Percentiles rank a stretch among this genome's conserved stretches.
Evolutionary conservation across 2,888 invertebrate genomes (phyloP).

Genomic region (Heliconius sara): DNA sequence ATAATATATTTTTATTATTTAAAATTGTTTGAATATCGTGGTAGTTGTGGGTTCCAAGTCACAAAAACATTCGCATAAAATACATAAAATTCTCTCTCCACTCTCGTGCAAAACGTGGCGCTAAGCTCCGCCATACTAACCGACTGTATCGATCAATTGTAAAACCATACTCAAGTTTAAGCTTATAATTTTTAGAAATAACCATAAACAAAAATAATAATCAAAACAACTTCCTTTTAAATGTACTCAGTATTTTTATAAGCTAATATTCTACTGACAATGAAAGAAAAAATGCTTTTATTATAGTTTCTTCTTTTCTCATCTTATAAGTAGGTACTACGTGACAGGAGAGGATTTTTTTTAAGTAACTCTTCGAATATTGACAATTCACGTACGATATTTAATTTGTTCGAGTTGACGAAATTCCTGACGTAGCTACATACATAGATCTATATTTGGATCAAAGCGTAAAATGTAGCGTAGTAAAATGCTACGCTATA

Average conservation of each 20-base stretch:
- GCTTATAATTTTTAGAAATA: neutral
- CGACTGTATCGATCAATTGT: neutral
- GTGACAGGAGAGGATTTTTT: slow-evolving; percentile 22
- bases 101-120: neutral
- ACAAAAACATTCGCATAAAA: no score
- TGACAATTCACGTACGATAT: slow-evolving; percentile 34
- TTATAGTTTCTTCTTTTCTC: neutral
- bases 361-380: slow-evolving; percentile 25
- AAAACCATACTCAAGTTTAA: no score
- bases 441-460: neutral
- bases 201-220: no score
- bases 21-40: no score
- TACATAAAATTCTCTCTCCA: no score
- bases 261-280: no score
- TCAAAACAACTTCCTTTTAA: no score
- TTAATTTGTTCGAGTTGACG: slow-evolving; percentile 30
- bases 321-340: slow-evolving; percentile 18
- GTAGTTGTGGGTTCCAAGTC: no score
- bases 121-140: neutral
- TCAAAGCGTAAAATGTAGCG: neutral
- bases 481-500: no score
- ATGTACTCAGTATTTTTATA: no score
- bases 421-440: slow-evolving; percentile 14
- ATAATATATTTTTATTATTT: no score
- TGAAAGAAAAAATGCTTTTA: neutral